phyloP scores from a whole-genome alignment of 2,113 vertebrate genomes.

The Heloderma charlesbogerti region DNA sequence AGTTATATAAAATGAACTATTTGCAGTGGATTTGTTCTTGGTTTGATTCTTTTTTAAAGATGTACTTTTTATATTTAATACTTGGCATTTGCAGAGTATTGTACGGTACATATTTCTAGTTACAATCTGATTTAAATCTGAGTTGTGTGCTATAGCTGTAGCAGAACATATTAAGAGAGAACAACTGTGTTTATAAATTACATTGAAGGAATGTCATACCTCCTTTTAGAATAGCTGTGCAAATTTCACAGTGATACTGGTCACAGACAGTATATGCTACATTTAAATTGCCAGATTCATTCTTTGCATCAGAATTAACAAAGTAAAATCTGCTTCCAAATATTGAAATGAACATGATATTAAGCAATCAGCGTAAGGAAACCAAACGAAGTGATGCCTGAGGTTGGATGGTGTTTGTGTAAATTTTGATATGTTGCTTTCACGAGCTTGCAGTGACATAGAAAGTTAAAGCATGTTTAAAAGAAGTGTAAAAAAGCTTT shows the following conservation, averaged over 20 bases:
- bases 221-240: background rate
- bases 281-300: background rate
- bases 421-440: conserved; percentile 19
- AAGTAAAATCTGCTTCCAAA: background rate
- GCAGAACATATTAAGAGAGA: conserved; percentile 28
- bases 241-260: background rate
- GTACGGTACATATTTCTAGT: background rate
- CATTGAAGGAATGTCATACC: background rate
- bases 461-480: background rate
- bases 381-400: conserved; percentile 12
- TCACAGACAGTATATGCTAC: background rate
- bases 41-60: background rate
- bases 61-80: background rate
- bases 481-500: conserved; percentile 5
- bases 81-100: background rate
- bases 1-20: background rate
- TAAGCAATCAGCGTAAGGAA: conserved; percentile 5
- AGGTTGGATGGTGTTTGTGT: conserved; percentile 4
- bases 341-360: conserved; percentile 28
- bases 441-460: background rate
- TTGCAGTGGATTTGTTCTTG: background rate
- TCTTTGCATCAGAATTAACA: conserved; percentile 1
- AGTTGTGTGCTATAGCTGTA: background rate
- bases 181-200: background rate
- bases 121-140: conserved; percentile 14